A percentile compares a stretch with the other conserved stretches of the same genome.
phyloP scores from a whole-genome alignment of 2,888 invertebrate genomes.

The Celastrina argiolus region DNA sequence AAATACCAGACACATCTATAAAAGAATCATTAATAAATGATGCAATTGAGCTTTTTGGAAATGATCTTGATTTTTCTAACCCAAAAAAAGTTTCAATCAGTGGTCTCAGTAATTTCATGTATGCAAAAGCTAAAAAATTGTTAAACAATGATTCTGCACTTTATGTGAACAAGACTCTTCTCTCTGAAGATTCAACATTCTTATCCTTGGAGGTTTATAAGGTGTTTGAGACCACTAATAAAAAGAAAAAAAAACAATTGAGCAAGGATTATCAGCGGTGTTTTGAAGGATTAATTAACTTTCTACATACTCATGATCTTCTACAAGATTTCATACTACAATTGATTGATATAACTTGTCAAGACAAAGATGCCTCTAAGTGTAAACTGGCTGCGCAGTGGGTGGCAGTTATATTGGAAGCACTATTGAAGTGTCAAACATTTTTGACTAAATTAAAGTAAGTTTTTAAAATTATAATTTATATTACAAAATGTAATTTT shows the following conservation, averaged over 20 bases:
- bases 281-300: conserved; percentile 75
- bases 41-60: conserved; percentile 54
- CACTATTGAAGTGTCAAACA: conserved; percentile 57
- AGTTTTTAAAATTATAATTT: conserved; percentile 34
- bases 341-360: conserved; percentile 58
- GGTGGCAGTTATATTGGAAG: conserved; percentile 68
- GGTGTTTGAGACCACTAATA: conserved; percentile 43
- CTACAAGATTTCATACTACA: conserved; percentile 65
- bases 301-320: conserved; percentile 71
- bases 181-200: conserved; percentile 56
- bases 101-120: conserved; percentile 47
- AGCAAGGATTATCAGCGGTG: conserved; percentile 52
- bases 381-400: conserved; percentile 70
- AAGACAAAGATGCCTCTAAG: conserved; percentile 45
- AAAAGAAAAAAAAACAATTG: conserved; percentile 40
- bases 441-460: conserved; percentile 51
- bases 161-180: conserved; percentile 48
- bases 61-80: conserved; percentile 50
- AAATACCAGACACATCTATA: conserved; percentile 54
- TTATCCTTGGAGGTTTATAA: conserved; percentile 55
- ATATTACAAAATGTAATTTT: not conserved
- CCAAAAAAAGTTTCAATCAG: conserved; percentile 50
- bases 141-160: conserved; percentile 44
- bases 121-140: conserved; percentile 47
- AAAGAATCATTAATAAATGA: conserved; percentile 57